phyloP scores from a whole-genome alignment of 2,797 vertebrate genomes.

The Pyrocephalus nanus region DNA sequence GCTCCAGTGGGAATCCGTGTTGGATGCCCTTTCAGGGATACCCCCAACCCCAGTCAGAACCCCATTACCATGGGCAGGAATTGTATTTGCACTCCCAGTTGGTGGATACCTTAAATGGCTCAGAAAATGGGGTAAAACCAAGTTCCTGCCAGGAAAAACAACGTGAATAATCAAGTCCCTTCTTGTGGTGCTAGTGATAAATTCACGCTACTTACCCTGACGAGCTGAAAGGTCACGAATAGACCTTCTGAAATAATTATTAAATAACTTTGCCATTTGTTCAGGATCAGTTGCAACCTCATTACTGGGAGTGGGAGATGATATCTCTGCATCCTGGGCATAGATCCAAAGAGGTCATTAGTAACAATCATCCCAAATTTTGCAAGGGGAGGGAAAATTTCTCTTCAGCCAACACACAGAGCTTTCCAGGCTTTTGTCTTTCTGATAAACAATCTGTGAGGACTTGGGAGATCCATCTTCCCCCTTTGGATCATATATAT shows the following conservation, averaged over 20 bases:
- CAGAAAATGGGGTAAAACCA: neutral
- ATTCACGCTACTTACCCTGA: conserved; percentile 65
- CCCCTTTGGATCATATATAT: neutral
- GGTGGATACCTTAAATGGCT: neutral
- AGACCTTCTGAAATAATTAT: conserved; percentile 73
- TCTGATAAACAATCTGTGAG: conserved; percentile 15
- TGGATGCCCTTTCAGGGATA: neutral
- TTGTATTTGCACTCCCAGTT: rapidly evolving
- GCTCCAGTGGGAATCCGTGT: neutral
- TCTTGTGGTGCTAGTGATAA: conserved; percentile 50
- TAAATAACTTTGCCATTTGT: conserved; percentile 78
- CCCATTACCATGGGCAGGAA: rapidly evolving
- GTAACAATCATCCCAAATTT: conserved; percentile 67
- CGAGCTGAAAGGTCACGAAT: conserved; percentile 72
- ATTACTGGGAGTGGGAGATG: conserved; percentile 71
- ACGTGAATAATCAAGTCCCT: conserved; percentile 52
- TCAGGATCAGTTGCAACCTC: conserved; percentile 77
- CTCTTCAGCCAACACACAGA: conserved; percentile 52
- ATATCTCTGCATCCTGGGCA: conserved; percentile 70
- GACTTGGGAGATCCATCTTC: neutral
- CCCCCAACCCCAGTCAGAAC: rapidly evolving
- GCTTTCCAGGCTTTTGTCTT: conserved; percentile 51
- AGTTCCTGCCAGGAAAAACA: conserved; percentile 54
- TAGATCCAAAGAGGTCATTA: conserved; percentile 72
- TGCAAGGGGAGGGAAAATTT: conserved; percentile 63